These are phyloP conservation scores for Aleiodes alternator DNA, from an alignment of 2,888 invertebrate genomes.

Conservation along the genomic window DNA sequence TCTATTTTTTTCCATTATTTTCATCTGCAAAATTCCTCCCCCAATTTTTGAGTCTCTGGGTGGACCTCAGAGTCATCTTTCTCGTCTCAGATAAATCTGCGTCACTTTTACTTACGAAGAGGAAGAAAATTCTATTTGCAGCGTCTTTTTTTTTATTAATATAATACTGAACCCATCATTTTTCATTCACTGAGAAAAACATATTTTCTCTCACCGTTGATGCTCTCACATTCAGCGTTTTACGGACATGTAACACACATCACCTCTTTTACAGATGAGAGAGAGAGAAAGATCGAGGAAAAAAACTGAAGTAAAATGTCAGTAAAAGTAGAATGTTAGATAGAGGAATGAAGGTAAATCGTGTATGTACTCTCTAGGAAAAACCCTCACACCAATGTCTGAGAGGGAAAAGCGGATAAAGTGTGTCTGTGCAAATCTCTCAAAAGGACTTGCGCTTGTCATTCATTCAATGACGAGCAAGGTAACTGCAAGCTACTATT, in stretches of 20 bases:
- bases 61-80: background rate
- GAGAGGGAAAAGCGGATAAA: constrained; percentile 21
- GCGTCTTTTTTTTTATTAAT: constrained; percentile 38
- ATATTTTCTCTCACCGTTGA: constrained; percentile 21
- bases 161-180: constrained; percentile 23
- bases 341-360: constrained; percentile 1
- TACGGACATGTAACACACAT: constrained; percentile 19
- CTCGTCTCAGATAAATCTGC: constrained; percentile 34
- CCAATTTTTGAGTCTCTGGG: background rate
- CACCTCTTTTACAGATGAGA: constrained; percentile 19
- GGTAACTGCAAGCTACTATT: background rate
- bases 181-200: constrained; percentile 35
- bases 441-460: constrained; percentile 3
- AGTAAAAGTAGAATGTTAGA: no score
- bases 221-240: constrained; percentile 20
- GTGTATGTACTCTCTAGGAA: constrained; percentile 7
- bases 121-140: no score
- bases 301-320: no score
- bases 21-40: constrained; percentile 15
- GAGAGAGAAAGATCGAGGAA: background rate
- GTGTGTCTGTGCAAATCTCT: constrained; percentile 25
- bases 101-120: no score
- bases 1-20: background rate
- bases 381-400: constrained; percentile 20
- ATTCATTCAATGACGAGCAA: constrained; percentile 1